Evolutionary conservation across 2,113 vertebrate genomes (phyloP).

Genomic region (Trichechus manatus): DNA sequence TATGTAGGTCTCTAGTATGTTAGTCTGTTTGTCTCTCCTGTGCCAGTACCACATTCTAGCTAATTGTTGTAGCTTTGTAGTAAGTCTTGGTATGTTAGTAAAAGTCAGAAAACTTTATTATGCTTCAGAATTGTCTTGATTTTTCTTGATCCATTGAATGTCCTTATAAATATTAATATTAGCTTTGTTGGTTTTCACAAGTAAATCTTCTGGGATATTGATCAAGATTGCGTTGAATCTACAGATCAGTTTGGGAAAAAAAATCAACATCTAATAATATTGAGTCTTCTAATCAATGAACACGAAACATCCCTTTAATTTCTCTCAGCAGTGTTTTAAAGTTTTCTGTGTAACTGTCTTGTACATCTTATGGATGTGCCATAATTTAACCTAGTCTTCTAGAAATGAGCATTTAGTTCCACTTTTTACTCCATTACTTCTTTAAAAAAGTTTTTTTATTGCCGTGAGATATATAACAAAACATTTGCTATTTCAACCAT

Average conservation of each 20-base stretch:
- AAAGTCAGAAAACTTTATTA: neutral
- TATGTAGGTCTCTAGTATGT: neutral
- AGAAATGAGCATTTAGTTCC: neutral
- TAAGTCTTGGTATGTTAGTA: neutral
- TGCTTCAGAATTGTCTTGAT: neutral
- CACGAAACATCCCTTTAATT: neutral
- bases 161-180: neutral
- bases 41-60: neutral
- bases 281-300: neutral
- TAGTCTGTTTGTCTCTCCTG: neutral
- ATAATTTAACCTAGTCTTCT: neutral
- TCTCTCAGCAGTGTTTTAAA: neutral
- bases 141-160: conserved; percentile 6
- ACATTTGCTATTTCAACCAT: too few species aligned
- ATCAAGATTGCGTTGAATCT: neutral
- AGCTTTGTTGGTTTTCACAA: neutral
- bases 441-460: neutral
- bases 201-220: conserved; percentile 18
- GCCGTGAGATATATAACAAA: too few species aligned
- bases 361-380: neutral
- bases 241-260: neutral
- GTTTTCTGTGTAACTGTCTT: neutral
- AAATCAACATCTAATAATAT: neutral
- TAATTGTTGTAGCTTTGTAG: neutral
- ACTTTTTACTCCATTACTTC: neutral